phyloP scores from a whole-genome alignment of 2,113 vertebrate species.

The Lepisosteus oculatus region DNA sequence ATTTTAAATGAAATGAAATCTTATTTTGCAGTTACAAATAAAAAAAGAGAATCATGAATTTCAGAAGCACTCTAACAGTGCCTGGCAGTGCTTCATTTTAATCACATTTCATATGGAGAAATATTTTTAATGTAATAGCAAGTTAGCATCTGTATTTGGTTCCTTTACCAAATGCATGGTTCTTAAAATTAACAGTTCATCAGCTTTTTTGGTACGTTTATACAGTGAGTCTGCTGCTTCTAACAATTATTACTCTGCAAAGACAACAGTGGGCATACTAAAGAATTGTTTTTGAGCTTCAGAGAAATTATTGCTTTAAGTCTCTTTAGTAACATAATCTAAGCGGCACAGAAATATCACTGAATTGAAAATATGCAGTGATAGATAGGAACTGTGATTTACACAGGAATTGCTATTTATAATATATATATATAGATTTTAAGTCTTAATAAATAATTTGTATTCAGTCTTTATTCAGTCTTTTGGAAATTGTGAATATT shows the following conservation, averaged over 20 bases:
- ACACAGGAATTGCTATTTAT: constrained; percentile 4
- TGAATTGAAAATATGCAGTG: constrained; percentile 3
- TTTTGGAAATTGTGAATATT: too few relatives aligned
- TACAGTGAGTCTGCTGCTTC: constrained; percentile 21
- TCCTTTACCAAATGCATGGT: constrained; percentile 65
- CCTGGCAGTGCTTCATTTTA: constrained; percentile 58
- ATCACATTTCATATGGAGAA: too few relatives aligned
- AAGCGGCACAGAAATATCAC: constrained; percentile 24
- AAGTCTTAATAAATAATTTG: too few relatives aligned
- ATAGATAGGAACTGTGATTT: constrained; percentile 3
- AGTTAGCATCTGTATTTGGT: constrained; percentile 6
- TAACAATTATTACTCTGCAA: constrained; percentile 8
- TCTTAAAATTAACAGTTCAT: constrained; percentile 48
- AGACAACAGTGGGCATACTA: constrained; percentile 40
- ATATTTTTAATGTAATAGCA: too few relatives aligned
- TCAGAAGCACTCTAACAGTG: constrained; percentile 26
- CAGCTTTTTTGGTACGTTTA: constrained; percentile 48
- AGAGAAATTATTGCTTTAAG: constrained; percentile 16
- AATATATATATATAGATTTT: too few relatives aligned
- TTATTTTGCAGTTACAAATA: constrained; percentile 12
- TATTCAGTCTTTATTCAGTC: too few relatives aligned
- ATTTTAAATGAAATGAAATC: background rate
- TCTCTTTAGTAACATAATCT: constrained; percentile 7
- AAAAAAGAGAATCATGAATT: constrained; percentile 9
- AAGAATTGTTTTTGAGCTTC: constrained; percentile 13